These are phyloP conservation scores for Tragulus kanchil DNA, from an alignment of 2,113 vertebrate species.

Conservation along the genomic window DNA sequence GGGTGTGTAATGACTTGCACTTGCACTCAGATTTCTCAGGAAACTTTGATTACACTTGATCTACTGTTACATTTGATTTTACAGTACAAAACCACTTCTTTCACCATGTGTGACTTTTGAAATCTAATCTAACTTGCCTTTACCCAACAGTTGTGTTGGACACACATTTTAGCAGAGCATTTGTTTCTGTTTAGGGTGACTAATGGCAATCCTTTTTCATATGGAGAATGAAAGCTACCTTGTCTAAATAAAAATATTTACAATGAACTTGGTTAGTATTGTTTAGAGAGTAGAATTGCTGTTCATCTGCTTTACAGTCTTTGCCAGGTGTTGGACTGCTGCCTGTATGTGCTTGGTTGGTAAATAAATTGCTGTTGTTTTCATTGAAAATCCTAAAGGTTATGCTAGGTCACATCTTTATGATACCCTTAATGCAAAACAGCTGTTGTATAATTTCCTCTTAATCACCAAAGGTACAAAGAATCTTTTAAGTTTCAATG, in stretches of 20 bases:
- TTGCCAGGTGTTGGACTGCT: not conserved
- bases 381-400: slow-evolving; percentile 28
- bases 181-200: not conserved
- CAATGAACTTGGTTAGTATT: not conserved
- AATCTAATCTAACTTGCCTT: slow-evolving; percentile 47
- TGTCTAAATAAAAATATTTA: slow-evolving; percentile 46
- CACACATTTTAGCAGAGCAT: not conserved
- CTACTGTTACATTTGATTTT: slow-evolving; percentile 73
- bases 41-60: slow-evolving; percentile 79
- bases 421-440: slow-evolving; percentile 56
- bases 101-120: slow-evolving; percentile 58
- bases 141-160: not conserved
- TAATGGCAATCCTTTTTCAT: not conserved
- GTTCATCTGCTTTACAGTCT: not conserved
- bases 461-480: slow-evolving; percentile 32
- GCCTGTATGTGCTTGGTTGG: not conserved
- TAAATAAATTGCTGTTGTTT: slow-evolving; percentile 58
- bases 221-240: slow-evolving; percentile 11
- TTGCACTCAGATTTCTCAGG: slow-evolving; percentile 72
- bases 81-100: slow-evolving; percentile 26
- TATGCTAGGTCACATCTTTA: slow-evolving; percentile 51
- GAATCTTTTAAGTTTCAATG: slow-evolving; percentile 32
- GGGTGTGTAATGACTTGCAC: slow-evolving; percentile 79
- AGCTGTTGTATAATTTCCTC: slow-evolving; percentile 41
- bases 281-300: slow-evolving; percentile 38